A percentile compares a stretch with the other conserved stretches of the same genome.
phyloP scores from a whole-genome alignment of 2,888 invertebrate species.

The Megaustenia siamemsis region DNA sequence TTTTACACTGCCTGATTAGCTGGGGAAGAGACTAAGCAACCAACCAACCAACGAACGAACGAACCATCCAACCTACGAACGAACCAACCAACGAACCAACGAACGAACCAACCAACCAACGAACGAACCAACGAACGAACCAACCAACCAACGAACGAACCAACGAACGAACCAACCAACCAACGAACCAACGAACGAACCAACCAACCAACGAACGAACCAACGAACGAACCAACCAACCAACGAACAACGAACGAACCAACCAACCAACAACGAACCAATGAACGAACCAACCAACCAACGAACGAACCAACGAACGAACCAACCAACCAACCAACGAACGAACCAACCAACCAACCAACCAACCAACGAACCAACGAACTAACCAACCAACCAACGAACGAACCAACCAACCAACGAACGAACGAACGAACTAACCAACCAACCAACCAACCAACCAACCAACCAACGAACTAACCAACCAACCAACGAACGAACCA shows the following conservation, averaged over 20 bases:
- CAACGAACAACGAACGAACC: background rate
- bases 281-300: background rate
- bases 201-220: background rate
- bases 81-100: background rate
- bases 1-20: too few relatives aligned
- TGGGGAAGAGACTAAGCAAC: too few relatives aligned
- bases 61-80: too few relatives aligned
- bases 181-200: constrained; percentile 5
- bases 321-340: background rate
- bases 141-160: constrained; percentile 3
- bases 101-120: background rate
- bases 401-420: background rate
- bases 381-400: background rate
- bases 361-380: background rate
- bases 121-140: background rate
- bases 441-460: background rate
- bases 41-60: too few relatives aligned
- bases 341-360: background rate
- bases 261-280: background rate
- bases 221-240: background rate
- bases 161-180: background rate
- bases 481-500: background rate
- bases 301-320: too few relatives aligned
- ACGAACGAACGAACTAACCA: background rate
- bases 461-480: background rate